Evolutionary conservation across 2,113 vertebrate genomes (phyloP), one percentile per base, ranked within the genome.

Genomic region (Lophura nycthemera): DNA sequence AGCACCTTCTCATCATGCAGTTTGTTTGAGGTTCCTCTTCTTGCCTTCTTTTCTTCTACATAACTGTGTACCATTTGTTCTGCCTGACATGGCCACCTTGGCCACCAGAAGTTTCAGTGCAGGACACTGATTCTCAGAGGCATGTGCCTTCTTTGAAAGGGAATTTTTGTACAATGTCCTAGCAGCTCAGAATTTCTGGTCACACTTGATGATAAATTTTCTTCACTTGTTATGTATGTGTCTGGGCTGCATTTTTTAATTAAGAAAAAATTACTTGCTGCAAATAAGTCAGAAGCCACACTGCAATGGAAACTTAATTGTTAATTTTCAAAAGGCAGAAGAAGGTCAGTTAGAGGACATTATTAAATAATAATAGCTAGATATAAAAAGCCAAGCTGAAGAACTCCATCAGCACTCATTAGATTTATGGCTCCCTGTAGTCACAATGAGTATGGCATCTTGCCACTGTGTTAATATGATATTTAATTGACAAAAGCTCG

Each of bases 191-290:
- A 71, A 40, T 43, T 72, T 61, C 34, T n/a, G 4, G 10, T 77
- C 22, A 5, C 57, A 27, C 65, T 56, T 75, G 25, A 65, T 72
- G 34, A 16, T 75, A 27, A 43, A 14, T 92, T 84, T 72, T 65
- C 20, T n/a, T 87, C 27, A 11, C 40, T 76, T 2, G 56, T 60
- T 0, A 0, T 71, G 11, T 66, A 59, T 47, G 18, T 22, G 12
- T 40, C 18, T 7, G 54, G 18, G 24, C 52, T 84, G 52, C 5
- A 1, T 81, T 92, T 92, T 18, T 30, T 18, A 56, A 6, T 56
- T 56, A 27, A 56, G 32, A 64, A 60, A 64, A 42, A 65, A 69
- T 9, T 40, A 3, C 19, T 45, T 64, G 13, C 60, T 89, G 22
- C 43, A 59, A 59, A 19, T 92, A 81, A 40, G 57, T 85, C 13